Percentiles rank a stretch among this genome's conserved stretches.
Evolutionary conservation across 2,113 vertebrate species (phyloP).

Genomic region (Orthonyx spaldingii): DNA sequence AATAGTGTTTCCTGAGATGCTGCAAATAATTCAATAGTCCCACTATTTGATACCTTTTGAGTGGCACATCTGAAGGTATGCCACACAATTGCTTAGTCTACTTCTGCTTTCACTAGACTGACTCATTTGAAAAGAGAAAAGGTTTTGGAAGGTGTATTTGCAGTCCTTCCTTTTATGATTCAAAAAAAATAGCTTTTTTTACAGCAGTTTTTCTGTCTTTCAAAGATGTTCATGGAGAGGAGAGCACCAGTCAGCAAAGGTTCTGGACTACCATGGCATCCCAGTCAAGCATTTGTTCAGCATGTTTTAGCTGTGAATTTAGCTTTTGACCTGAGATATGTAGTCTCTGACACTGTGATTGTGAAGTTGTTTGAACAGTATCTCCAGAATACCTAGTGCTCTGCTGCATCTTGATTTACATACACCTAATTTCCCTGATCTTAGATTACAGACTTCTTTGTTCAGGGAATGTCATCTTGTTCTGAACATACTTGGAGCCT

Average conservation of each 20-base stretch:
- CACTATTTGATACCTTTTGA: not conserved
- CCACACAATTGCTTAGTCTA: not conserved
- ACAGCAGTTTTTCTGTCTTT: not conserved
- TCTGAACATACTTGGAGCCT: not conserved
- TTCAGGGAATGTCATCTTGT: constrained; percentile 28
- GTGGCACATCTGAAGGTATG: not conserved
- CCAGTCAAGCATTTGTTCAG: not conserved
- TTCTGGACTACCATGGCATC: not conserved
- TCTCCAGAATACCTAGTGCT: not conserved
- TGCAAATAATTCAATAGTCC: not conserved
- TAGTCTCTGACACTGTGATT: not conserved
- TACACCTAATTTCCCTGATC: constrained; percentile 16
- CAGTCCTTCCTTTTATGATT: not conserved
- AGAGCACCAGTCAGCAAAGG: not conserved
- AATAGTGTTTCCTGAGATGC: not conserved
- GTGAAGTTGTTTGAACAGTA: not conserved
- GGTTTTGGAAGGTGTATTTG: not conserved
- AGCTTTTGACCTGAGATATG: not conserved
- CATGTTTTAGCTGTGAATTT: not conserved
- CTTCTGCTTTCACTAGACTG: not conserved
- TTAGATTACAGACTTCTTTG: constrained; percentile 32
- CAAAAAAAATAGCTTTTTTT: not conserved
- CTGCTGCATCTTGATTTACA: not conserved
- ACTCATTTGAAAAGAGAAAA: not conserved
- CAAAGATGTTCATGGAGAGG: not conserved